Conservation (phyloP, 2,113 vertebrate genomes). For the Corydoras sp. region DNA sequence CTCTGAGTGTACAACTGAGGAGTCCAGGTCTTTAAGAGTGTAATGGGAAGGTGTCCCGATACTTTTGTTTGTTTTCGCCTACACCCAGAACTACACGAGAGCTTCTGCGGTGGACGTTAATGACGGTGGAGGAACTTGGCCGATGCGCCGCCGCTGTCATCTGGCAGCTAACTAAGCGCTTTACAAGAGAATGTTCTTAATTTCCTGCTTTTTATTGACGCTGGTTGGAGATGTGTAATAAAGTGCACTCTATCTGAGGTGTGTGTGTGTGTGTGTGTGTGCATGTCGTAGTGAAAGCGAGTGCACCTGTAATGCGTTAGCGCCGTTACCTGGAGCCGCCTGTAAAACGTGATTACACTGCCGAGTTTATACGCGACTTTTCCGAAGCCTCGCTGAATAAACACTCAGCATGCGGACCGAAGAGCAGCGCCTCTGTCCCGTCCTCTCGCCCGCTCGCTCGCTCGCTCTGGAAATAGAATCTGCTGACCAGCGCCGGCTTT, state of each 20-base stretch:
- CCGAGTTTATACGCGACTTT: conserved; percentile 37
- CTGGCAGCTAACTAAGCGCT: conserved; percentile 14
- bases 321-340: conserved; percentile 43
- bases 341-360: conserved; percentile 42
- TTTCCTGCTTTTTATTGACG: conserved; percentile 26
- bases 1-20: no score
- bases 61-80: no score
- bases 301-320: conserved; percentile 52
- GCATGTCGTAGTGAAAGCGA: conserved; percentile 53
- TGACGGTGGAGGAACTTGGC: no score
- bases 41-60: no score
- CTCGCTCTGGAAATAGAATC: conserved; percentile 21
- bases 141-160: neutral
- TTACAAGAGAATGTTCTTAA: conserved; percentile 16
- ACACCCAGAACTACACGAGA: no score
- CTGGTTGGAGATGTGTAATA: conserved; percentile 24
- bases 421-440: neutral
- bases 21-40: no score
- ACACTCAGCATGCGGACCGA: conserved; percentile 44
- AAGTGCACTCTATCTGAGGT: conserved; percentile 9
- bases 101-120: no score
- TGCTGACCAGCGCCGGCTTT: conserved; percentile 22
- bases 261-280: conserved; percentile 4
- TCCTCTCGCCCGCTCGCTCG: neutral
- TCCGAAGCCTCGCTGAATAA: conserved; percentile 37